Base-by-base conservation (phyloP, 1,140 invertebrate species). In the Popillia japonica region DNA sequence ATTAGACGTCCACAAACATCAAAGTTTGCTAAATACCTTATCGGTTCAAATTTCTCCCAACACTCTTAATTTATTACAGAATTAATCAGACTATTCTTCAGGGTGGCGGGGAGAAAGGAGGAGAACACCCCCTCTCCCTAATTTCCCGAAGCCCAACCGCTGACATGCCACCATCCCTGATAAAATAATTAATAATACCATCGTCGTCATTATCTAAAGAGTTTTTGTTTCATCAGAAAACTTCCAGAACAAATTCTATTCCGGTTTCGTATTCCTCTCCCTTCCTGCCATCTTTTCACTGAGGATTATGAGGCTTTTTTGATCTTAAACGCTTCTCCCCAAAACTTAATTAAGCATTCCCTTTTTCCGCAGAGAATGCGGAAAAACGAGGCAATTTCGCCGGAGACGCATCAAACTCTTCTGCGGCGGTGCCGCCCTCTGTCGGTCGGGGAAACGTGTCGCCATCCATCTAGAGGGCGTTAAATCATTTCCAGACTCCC, bases 271-370 rank as follows among this genome's bases (percentile, higher is more conserved):
- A 55, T n/a, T n/a, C 1, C 2, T n/a, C 14, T 17, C 17, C 48
- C 48, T 7, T 2, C n/a, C 14, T n/a, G n/a, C 48, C 48, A 3
- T 55, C 48, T 55, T 55, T 55, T 55, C 17, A 55, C 6, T 17
- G 48, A 55, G 17, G 48, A 55, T 55, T 55, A 17, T 55, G 48
- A 17, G 48, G 48, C 48, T 55, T 55, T 55, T 55, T 55, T 55
- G 48, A 55, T 68, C 20, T 27, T 68, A 68, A 27, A 68, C 22
- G 23, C 17, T 27, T 34, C 17, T 48, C 44, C 44, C 44, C 48
- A 3, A 34, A 68, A 68, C 22, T 68, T 34, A 68, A 68, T 68
- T 68, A 68, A 68, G 20, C 22, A 68, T 68, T 68, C 61, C 22
- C 61, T 68, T 68, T 68, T 68, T 68, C 61, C 61, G 61, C 27